Base-by-base conservation (phyloP, 2,888 invertebrate species). In the Melanophora roralis region DNA sequence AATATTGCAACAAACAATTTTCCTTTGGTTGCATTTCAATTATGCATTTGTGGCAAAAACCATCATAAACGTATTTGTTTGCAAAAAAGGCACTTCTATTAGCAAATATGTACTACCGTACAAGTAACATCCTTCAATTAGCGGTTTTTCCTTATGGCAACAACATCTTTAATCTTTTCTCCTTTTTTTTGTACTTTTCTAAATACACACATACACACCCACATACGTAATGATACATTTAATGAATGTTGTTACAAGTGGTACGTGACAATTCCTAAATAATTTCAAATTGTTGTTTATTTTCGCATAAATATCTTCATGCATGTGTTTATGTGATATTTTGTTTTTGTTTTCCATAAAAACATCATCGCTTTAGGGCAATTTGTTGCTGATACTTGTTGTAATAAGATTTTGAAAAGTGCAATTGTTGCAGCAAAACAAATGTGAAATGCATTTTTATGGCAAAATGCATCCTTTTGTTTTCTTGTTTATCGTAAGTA, bases 221-320 rank as follows among this genome's bases (percentile, higher is more conserved):
- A 7, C 14, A 16, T 34, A 55, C 43, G 8, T 27, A 49, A 5
- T 21, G 21, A 49, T 59, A 55, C 64, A 57, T 3, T 53, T 34
- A 53, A 43, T 74, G 55, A 64, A 51, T 71, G 60, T 64, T 74
- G 76, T 74, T 53, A 71, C 80, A 80, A 80, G 80, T 82, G 71
- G 82, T 80, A 82, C 82, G 82, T 82, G 82, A 82, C 82, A 82
- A 78, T 82, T 82, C 68, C 78, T 72, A 80, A 82, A 82, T 82
- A 74, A 68, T 74, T 80, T 47, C 69, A 19, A 77, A n/a, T n/a
- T n/a, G 51, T 68, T 74, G 49, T 53, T 62, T 78, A 45, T 47
- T 47, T 55, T 69, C 59, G 27, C 68, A 64, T 55, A 19, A 43
- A 67, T 62, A 43, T 67, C 16, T 51, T 19, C 27, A n/a, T 59